Base-by-base conservation (phyloP, 2,888 invertebrate species). In the Esperia sulphurella region DNA sequence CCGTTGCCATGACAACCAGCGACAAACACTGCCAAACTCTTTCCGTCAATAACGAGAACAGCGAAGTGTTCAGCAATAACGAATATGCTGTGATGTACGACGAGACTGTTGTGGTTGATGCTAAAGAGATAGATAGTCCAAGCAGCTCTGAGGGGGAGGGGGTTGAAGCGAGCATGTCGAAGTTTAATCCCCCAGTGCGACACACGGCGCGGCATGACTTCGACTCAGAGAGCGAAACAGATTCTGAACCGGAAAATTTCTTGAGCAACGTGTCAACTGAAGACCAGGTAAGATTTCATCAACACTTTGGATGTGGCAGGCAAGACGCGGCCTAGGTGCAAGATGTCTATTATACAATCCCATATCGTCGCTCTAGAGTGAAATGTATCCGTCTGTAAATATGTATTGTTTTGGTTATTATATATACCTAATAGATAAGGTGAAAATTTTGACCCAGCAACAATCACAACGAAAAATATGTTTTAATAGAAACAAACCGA, bases 61-160 rank as follows among this genome's bases (percentile, higher is more conserved):
- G 46, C 45, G 48, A 57, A 49, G 37, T 49, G 44, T 51, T 54
- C n/a, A 7, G 8, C 35, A 21, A 21, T n/a, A 21, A 37, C 52
- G 60, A 54, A 38, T 63, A 70, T 74, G 71, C 65, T 45, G 82
- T 74, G 48, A 90, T 91, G 90, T 91, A 90, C 66, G 92, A 93
- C 79, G 92, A 92, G 69, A 91, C 90, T 2, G 91, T 92, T 42
- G 86, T 89, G 48, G 92, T 91, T 41, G 89, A 91, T 58, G 91
- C 91, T 0, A 86, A 84, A 58, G 92, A 93, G 56, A 90, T 92
- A 35, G 90, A 90, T 7, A 92, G 92, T 57, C 73, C 78, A 4
- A 64, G 68, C 10, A 77, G 78, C 43, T 71, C 75, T 13, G 79
- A 75, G 50, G 84, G 75, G 49, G 63, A 75, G 48, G 75, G 74